These are phyloP conservation scores for Rhagophthalmus giganteus DNA, from an alignment of 2,888 invertebrate species.

Conservation along the genomic window DNA sequence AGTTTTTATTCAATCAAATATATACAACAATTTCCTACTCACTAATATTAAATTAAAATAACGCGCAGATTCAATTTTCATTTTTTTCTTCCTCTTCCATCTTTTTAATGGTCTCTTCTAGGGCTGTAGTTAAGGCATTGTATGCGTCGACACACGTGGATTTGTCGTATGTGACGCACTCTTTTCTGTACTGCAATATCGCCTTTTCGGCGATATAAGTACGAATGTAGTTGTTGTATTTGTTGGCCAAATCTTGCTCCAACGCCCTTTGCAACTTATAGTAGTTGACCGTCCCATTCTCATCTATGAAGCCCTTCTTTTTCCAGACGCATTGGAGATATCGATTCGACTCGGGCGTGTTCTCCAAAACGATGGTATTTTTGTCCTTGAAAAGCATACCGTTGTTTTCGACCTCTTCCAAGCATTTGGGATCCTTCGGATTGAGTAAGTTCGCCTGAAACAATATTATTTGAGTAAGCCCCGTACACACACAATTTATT, in stretches of 20 bases:
- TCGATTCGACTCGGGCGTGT: not conserved
- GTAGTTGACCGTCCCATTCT: not conserved
- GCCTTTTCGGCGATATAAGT: conserved; percentile 11
- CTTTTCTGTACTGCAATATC: conserved; percentile 4
- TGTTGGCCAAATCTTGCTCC: not conserved
- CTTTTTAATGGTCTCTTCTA: not conserved
- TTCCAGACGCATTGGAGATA: not conserved
- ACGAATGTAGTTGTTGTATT: conserved; percentile 6
- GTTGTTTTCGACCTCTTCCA: not conserved
- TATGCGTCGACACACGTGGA: conserved; percentile 13
- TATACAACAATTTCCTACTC: no score
- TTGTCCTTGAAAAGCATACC: not conserved
- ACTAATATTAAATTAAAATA: no score
- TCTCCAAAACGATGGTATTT: not conserved
- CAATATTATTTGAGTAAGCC: no score
- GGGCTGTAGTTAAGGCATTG: conserved; percentile 4
- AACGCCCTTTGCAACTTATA: conserved; percentile 5
- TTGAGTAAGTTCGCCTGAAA: not conserved
- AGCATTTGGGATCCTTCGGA: not conserved
- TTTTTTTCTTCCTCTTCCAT: not conserved
- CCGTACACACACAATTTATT: not conserved
- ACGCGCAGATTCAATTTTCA: no score
- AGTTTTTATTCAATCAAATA: no score
- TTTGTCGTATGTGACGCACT: conserved; percentile 7
- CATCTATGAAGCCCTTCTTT: conserved; percentile 1